These are phyloP conservation scores for Echiichthys vipera DNA, from an alignment of 2,797 vertebrate species.

Conservation along the genomic window DNA sequence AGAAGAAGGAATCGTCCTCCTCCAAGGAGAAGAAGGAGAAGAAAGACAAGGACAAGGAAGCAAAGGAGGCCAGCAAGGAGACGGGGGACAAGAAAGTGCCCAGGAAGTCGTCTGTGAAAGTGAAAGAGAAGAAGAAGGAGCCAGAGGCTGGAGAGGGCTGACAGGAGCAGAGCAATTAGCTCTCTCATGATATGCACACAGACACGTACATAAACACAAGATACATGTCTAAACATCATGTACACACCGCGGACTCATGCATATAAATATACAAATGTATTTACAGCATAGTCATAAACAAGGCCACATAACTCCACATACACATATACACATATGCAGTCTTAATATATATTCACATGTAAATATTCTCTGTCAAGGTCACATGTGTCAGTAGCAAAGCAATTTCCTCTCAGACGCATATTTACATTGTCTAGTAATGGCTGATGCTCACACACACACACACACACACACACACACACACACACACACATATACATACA, in stretches of 20 bases:
- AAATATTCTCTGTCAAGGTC: slow-evolving; percentile 30
- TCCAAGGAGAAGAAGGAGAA: slow-evolving; percentile 77
- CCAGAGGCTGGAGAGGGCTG: slow-evolving; percentile 73
- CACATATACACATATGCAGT: slow-evolving; percentile 19
- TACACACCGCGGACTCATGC: slow-evolving; percentile 7
- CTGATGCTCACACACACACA: slow-evolving; percentile 27
- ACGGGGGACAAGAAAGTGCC: slow-evolving; percentile 70
- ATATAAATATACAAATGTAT: slow-evolving; percentile 24
- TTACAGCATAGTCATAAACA: too few species aligned
- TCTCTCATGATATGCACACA: slow-evolving; percentile 21
- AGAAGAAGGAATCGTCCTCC: slow-evolving; percentile 67
- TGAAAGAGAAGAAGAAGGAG: slow-evolving; percentile 84
- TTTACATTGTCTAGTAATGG: slow-evolving; percentile 48
- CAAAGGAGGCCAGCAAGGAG: slow-evolving; percentile 67
- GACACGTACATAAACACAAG: slow-evolving; percentile 9
- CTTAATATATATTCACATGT: slow-evolving; percentile 45
- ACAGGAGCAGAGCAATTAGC: slow-evolving; percentile 20
- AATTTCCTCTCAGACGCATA: slow-evolving; percentile 54
- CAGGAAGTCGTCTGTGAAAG: slow-evolving; percentile 72
- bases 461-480: slow-evolving; percentile 33
- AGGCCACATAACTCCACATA: too few species aligned
- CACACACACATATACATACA: slow-evolving; percentile 14
- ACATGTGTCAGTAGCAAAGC: slow-evolving; percentile 30
- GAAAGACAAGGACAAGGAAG: slow-evolving; percentile 73
- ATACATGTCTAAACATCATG: slow-evolving; percentile 12